Percentiles rank a stretch among this genome's conserved stretches.
These are phyloP conservation scores for Dugesia japonica DNA, from an alignment of 2,888 invertebrate species.

Conservation along the genomic window DNA sequence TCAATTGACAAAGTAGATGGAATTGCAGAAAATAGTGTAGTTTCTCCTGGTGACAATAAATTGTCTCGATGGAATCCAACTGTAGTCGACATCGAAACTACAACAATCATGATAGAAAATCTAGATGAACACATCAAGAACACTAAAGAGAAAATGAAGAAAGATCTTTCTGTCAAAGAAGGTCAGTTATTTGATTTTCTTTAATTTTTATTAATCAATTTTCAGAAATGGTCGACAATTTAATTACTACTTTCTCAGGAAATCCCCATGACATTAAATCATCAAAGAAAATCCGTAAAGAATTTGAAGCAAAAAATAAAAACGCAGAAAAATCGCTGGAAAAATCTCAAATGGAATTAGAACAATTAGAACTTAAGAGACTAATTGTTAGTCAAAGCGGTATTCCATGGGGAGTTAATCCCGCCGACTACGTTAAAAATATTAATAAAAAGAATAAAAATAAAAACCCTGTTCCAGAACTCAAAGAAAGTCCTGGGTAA, in stretches of 20 bases:
- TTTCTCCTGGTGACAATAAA: neutral
- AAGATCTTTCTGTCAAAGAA: neutral
- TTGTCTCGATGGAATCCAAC: neutral
- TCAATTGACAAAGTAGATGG: neutral
- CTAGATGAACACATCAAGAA: neutral
- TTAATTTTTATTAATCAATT: neutral
- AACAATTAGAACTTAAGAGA: neutral
- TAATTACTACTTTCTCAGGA: neutral
- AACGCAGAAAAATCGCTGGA: neutral
- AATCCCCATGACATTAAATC: neutral
- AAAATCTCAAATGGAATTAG: constrained; percentile 6
- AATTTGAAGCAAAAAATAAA: neutral
- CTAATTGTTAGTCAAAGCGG: neutral
- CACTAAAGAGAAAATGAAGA: neutral
- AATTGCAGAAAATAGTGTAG: neutral
- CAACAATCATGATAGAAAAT: neutral
- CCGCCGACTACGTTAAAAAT: neutral
- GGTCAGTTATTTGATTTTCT: neutral
- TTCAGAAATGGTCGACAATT: neutral
- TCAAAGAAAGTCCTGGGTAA: neutral
- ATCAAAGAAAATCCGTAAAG: neutral
- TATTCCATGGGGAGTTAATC: constrained; percentile 3
- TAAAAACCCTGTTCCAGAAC: neutral
- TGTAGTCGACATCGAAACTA: neutral
- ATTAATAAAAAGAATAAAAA: constrained; percentile 10